Base-by-base conservation (phyloP, 37 sponge, comb jelly and placozoan genomes). In the Tethya wilhelma region DNA sequence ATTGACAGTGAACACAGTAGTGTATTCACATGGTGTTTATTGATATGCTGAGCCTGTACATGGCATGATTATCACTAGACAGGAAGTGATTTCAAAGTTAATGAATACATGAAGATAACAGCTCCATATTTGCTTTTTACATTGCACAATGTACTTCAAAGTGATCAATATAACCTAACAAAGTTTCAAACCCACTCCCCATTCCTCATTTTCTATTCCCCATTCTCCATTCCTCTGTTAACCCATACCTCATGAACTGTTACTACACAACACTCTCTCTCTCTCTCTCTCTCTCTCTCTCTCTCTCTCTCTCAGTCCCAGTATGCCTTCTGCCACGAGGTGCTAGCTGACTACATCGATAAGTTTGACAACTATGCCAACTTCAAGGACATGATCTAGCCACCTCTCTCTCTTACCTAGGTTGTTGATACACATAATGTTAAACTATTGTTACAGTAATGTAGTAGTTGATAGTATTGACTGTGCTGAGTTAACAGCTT, bases 281-380 rank as follows among this genome's bases (percentile, higher is more conserved):
- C 53, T 49, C 53, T 49, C 53, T 49, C 53, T 49, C 53, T 49
- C 53, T 49, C 53, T 49, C 14, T 49, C 14, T 9, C 53, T 49
- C 53, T 49, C 53, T 49, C 53, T 49, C 53, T 49, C 53, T 49
- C 53, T 49, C 75, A 89, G 90, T 59, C 29, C 2, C 85, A 89
- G 66, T 89, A 79, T 73, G 75, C 38, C 23, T 84, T 45, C 63
- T 74, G 74, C 26, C 80, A 89, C 33, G 75, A 84, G 43, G 90
- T 84, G 8, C 59, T 89, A 30, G 75, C 85, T 44, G 90, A 84
- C 45, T 88, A 46, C 63, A 67, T 88, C 17, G 82, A 88, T 23
- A 77, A 67, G 28, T 88, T 82, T 77, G 83, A 88, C 38, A 76
- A 76, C 70, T 84, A 84, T 76, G 69, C 85, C 45, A 84, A 84